Percentiles rank a stretch among this genome's conserved stretches.
Conservation (phyloP, 1,140 invertebrate genomes). For the Anoplolepis gracilipes region DNA sequence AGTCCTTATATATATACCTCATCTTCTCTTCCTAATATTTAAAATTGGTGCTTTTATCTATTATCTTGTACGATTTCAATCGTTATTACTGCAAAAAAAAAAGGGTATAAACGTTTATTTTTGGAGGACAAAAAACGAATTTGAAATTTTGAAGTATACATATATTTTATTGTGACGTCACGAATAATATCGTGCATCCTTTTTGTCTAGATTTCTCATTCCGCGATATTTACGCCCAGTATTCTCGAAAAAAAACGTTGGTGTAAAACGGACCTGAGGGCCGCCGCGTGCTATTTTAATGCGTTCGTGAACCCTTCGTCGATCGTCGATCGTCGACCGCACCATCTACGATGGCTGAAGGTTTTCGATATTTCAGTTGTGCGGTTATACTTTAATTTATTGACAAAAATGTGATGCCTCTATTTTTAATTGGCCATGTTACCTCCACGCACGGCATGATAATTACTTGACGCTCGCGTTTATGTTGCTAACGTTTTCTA, state of each 20-base stretch:
- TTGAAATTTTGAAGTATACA: neutral
- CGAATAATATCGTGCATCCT: neutral
- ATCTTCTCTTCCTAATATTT: neutral
- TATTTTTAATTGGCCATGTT: constrained; percentile 79
- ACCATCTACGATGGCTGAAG: constrained; percentile 79
- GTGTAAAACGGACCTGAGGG: neutral
- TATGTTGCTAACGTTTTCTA: constrained; percentile 77
- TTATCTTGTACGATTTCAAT: neutral
- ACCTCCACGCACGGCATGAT: constrained; percentile 73
- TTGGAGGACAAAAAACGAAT: neutral
- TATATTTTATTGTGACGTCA: no score
- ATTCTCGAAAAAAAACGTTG: neutral
- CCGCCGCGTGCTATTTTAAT: neutral
- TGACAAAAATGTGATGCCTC: constrained; percentile 83
- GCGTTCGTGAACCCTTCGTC: constrained; percentile 10
- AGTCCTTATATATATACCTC: neutral
- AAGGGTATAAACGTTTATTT: neutral
- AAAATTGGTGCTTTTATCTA: neutral
- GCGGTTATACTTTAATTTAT: constrained; percentile 82
- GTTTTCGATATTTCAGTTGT: constrained; percentile 81
- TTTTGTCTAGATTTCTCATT: neutral
- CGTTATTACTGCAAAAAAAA: neutral
- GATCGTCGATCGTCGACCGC: neutral
- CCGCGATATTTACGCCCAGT: neutral
- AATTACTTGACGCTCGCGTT: constrained; percentile 69